Conservation (phyloP, 2,113 vertebrate genomes). For the Rhombomys opimus region DNA sequence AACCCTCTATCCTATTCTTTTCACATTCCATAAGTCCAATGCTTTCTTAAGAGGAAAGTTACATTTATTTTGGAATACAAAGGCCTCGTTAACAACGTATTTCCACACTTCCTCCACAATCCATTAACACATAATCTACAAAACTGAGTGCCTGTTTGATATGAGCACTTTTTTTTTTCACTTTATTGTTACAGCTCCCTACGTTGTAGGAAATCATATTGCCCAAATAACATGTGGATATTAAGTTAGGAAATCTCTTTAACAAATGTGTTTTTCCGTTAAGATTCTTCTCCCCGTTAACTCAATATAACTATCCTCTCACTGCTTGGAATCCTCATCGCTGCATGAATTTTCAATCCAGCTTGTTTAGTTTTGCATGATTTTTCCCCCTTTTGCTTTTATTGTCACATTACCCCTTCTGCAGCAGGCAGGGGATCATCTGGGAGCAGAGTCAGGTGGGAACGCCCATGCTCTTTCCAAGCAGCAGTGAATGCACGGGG, state of each 20-base stretch:
- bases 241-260: conserved; percentile 1
- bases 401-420: background rate
- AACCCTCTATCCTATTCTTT: background rate
- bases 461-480: background rate
- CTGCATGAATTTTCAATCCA: background rate
- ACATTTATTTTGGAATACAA: conserved; percentile 23
- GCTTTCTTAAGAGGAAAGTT: background rate
- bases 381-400: fast-evolving
- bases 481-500: background rate
- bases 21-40: background rate
- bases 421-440: background rate
- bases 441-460: background rate
- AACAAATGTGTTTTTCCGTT: background rate
- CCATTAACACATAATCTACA: background rate
- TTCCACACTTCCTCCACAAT: background rate
- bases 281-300: background rate
- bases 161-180: background rate
- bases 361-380: background rate
- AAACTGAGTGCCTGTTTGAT: background rate
- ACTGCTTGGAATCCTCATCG: background rate
- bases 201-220: background rate
- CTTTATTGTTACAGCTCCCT: background rate
- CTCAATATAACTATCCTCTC: background rate
- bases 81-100: background rate
- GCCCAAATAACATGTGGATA: background rate